Evolutionary conservation across 1,140 invertebrate genomes (phyloP).

Genomic region (Drosophila lini): DNA sequence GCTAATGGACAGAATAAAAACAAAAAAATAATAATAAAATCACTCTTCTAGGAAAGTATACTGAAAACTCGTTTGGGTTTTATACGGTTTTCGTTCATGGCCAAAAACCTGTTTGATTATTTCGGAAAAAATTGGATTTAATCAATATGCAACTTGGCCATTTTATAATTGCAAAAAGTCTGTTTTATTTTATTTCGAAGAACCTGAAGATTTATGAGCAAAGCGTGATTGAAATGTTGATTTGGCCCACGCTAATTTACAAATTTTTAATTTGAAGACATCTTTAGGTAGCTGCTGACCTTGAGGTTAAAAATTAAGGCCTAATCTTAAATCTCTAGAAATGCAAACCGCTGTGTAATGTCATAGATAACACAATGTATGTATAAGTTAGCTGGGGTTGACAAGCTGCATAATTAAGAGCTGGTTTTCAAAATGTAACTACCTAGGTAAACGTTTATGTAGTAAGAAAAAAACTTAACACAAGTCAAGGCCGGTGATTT

Average conservation of each 20-base stretch:
- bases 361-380: constrained; percentile 27
- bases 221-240: constrained; percentile 51
- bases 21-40: constrained; percentile 30
- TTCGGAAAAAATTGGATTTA: constrained; percentile 47
- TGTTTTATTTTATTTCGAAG: constrained; percentile 15
- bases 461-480: constrained; percentile 25
- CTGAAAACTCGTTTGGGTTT: constrained; percentile 62
- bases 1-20: constrained; percentile 16
- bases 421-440: constrained; percentile 49
- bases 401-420: constrained; percentile 41
- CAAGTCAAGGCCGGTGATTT: constrained; percentile 47
- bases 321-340: constrained; percentile 3
- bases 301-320: neutral
- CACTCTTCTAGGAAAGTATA: constrained; percentile 52
- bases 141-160: constrained; percentile 62
- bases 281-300: constrained; percentile 3
- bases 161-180: constrained; percentile 47
- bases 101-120: constrained; percentile 63
- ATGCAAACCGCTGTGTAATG: neutral
- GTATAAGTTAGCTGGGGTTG: constrained; percentile 42
- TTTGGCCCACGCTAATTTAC: neutral
- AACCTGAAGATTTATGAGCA: constrained; percentile 42
- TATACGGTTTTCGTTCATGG: constrained; percentile 42
- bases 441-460: constrained; percentile 31
- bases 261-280: constrained; percentile 5